Evolutionary conservation across 2,888 invertebrate species (phyloP), one percentile per base, ranked within the genome.

Genomic region (Plebejus melissa): DNA sequence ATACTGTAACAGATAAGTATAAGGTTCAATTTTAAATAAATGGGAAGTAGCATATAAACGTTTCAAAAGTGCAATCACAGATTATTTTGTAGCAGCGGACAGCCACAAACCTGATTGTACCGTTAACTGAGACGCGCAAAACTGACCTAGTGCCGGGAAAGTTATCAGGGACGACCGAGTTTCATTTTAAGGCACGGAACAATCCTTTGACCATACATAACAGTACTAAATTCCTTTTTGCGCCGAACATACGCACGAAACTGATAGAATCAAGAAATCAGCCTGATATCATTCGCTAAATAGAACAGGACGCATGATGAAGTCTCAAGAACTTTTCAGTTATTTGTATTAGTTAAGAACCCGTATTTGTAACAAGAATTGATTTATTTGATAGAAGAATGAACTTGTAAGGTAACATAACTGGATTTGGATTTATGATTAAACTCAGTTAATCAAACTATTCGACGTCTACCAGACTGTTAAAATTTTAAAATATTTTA

Each of bases 101-200:
- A 88, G 87, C 89, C 86, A 87, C 89, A 91, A 91, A 92, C 91
- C 90, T 90, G 93, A 91, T 88, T 89, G 87, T 93, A 93, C 93
- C 93, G 93, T 93, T 93, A 91, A 84, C 84, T 87, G 88, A 88
- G 87, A 88, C 86, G 88, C 87, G 89, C 90, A 90, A 88, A 93
- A 91, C 91, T 93, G 93, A 93, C 93, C 93, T 93, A 93, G 90
- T 93, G 90, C 88, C 90, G 89, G 88, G 90, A 89, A 90, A 90
- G 89, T 88, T 90, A 91, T 90, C 91, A 91, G 88, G 86, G 87
- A 88, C 90, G 86, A 85, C 84, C 80, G 84, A 87, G 85, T 89
- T 87, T 87, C 87, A 88, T 86, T 88, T 88, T 84, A 86, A 87
- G 86, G 82, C 83, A 79, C 79, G 84, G 80, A 81, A 83, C 82